A percentile compares a stretch with the other conserved stretches of the same genome.
Evolutionary conservation across 2,113 vertebrate species (phyloP).

Genomic region (Tachycineta bicolor): DNA sequence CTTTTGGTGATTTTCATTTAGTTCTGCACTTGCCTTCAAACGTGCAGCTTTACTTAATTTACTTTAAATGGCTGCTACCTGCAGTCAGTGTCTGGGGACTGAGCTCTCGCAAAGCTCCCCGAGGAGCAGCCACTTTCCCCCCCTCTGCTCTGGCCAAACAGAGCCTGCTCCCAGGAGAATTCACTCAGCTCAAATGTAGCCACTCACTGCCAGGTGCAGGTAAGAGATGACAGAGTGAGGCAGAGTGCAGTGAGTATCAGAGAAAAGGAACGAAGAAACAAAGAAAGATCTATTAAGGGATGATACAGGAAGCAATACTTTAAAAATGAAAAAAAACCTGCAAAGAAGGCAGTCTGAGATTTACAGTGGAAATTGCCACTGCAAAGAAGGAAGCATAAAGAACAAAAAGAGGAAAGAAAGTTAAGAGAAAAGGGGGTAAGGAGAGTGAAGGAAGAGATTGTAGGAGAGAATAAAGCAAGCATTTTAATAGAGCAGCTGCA

Average conservation of each 20-base stretch:
- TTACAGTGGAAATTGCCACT: background rate
- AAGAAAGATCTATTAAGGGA: background rate
- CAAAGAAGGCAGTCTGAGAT: background rate
- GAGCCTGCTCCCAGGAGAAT: background rate
- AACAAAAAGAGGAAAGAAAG: background rate
- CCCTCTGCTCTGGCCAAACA: background rate
- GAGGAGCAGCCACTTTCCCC: background rate
- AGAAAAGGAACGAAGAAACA: background rate
- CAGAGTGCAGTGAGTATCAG: background rate
- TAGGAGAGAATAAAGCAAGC: background rate
- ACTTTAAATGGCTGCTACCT: background rate
- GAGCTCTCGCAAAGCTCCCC: background rate
- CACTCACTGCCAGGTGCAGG: background rate
- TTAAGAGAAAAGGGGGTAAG: background rate
- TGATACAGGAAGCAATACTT: background rate
- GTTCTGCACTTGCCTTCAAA: background rate
- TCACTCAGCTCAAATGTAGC: background rate
- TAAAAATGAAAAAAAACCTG: background rate
- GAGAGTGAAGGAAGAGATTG: background rate
- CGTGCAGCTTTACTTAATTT: background rate
- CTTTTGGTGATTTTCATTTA: background rate
- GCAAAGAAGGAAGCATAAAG: background rate
- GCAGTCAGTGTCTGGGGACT: background rate
- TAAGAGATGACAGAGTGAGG: background rate
- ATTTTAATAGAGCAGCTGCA: constrained; percentile 1